Evolutionary conservation across 1,140 invertebrate species (phyloP), one percentile per base, ranked within the genome.

Genomic region (Pseudomyrmex concolor): DNA sequence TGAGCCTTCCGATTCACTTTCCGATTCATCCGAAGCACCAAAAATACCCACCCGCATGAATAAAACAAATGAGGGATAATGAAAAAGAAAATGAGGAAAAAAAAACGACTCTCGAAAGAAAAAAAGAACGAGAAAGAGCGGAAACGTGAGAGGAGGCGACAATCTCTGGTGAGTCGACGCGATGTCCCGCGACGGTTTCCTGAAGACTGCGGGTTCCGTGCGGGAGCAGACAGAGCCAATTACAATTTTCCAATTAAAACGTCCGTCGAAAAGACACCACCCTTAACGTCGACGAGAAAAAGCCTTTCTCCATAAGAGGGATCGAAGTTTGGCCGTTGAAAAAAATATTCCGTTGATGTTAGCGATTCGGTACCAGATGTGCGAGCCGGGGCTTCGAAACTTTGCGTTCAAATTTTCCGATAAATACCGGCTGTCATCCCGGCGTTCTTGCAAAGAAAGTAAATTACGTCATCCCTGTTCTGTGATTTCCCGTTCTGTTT

Each of bases 181-280:
- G 43, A 74, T 51, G 86, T 85, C 76, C 76, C 51, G 77, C 50
- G 78, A 80, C 73, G 54, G 71, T 45, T 43, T 66, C 60, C 64
- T 55, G 62, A 68, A 50, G 81, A 86, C 70, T 63, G 78, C 15
- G 48, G 17, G 25, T 19, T 55, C 62, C 57, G 51, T 83, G 34
- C 34, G 62, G 57, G 72, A 87, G 85, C 67, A 84, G 86, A 84
- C 86, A 84, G 86, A 22, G 80, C 85, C 87, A 91, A 91, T 91
- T 91, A 90, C 84, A 86, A 89, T 91, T 91, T 91, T 90, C 90
- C 89, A 90, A 91, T 91, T 91, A 90, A 90, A 90, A 86, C 81
- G 86, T 87, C 68, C 73, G 54, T 84, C 88, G 88, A 80, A 74
- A 50, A 84, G 85, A 87, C 76, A 81, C 60, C 51, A 43, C n/a